Evolutionary conservation across 64 coral and sea anemone genomes (phyloP), one percentile per base, ranked within the genome.

Genomic region (Platygyra sinensis): DNA sequence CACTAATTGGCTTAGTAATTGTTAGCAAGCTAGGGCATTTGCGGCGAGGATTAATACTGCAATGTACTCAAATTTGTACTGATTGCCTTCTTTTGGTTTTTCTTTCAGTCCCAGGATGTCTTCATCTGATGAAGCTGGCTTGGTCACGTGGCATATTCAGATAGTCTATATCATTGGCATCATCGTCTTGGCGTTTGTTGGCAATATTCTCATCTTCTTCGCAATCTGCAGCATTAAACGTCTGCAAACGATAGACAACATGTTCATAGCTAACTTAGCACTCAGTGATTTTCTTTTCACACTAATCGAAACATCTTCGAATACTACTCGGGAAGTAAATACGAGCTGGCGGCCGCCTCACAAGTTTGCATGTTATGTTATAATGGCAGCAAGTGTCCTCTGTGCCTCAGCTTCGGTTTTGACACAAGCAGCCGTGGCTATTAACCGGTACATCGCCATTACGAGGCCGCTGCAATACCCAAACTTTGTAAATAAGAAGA

Each of bases 261-360:
- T 93, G n/a, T 78, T 93, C 32, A 74, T 93, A 9, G 86, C 75
- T 52, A 93, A 93, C 32, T 75, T 93, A 2, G 86, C 91, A 12
- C 76, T 74, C 31, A 93, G 91, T 31, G 91, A 93, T 77, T 93
- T 71, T 28, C 86, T 93, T 14, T 80, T 93, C 9, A 93, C 91
- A 0, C 30, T 93, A 12, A 74, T 93, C 31, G 91, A 93, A 82
- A 81, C 85, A 49, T 78, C 63, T 8, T 88, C 85, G 24, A 93
- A 93, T 64, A 88, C 86, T 1, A 86, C 87, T 1, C 76, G 91
- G 46, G 24, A 88, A 32, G 16, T 88, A 1, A 82, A 93, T 25
- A 32, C 20, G 3, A 52, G 60, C 67, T 93, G 91, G 91, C 57
- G 9, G 4, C 86, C 86, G 1, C 76, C 91, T 15, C 86, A 88